Conservation (phyloP, 2,888 invertebrate genomes). For the Onchidella celtica region DNA sequence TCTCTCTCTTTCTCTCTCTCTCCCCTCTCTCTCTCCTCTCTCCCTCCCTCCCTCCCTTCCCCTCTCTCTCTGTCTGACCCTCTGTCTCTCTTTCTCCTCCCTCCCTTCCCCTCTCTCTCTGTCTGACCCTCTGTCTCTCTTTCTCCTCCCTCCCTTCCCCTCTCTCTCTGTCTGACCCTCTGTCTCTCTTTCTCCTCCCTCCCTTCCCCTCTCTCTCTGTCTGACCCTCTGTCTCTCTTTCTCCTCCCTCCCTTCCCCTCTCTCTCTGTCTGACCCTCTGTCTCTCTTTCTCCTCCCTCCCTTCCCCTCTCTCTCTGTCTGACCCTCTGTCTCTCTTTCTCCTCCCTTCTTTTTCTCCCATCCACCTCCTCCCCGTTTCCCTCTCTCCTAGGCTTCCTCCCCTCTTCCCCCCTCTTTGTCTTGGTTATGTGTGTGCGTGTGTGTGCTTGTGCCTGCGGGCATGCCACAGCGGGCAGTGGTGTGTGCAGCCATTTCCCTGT, state of each 20-base stretch:
- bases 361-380: too few species aligned
- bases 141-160: background rate
- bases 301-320: conserved; percentile 9
- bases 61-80: conserved; percentile 5
- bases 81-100: conserved; percentile 6
- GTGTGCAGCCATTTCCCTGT: too few species aligned
- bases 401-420: too few species aligned
- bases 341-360: conserved; percentile 17
- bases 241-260: conserved; percentile 13
- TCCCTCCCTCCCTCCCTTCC: background rate
- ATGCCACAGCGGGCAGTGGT: too few species aligned
- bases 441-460: too few species aligned
- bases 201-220: background rate
- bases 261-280: background rate
- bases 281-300: background rate
- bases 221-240: background rate
- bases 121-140: background rate
- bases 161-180: conserved; percentile 17
- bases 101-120: background rate
- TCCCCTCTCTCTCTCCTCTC: background rate
- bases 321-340: background rate
- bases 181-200: conserved; percentile 9
- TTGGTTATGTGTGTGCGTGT: too few species aligned
- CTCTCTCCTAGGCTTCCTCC: too few species aligned
- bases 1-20: background rate